Evolutionary conservation across 2,797 vertebrate genomes (phyloP), one percentile per base, ranked within the genome.

Genomic region (Bucorvus abyssinicus): DNA sequence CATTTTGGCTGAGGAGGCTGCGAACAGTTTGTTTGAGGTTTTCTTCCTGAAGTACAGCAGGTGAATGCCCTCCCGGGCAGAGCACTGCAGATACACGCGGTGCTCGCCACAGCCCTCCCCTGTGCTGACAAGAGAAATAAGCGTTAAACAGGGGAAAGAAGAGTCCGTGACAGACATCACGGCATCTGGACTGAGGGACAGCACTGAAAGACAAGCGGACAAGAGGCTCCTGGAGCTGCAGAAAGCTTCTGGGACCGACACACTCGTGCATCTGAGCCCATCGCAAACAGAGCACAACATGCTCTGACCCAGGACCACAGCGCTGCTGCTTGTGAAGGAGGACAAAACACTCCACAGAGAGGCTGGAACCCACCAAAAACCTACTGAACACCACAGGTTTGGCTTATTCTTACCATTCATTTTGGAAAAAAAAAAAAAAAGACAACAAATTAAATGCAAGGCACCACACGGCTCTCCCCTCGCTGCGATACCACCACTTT

Each of bases 281-380:
- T 14, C 2, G 1, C 22, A 29, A 56, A 13, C 4, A 0, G 6
- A 53, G 9, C 1, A 27, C 10, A 3, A 14, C 18, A 2, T 0
- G 5, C 70, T 59, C 34, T 2, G 7, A 49, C 20, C 9, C 26
- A 8, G 26, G 44, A 12, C 2, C 3, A 22, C n/a, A 50, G 47
- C 1, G 0, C 7, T 12, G 38, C 44, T 16, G 12, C 7, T 18
- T 3, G 21, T 13, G 6, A 38, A 47, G 49, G 36, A 9, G 12
- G 4, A 12, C 27, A 15, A 10, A 27, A 23, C 45, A 17, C 36
- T 14, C 36, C 3, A 1, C n/a, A 27, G 21, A 40, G 7, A 8
- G 5, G 9, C 65, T n/a, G 71, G 5, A 19, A 70, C 27, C 45
- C 24, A n/a, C 38, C 13, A 18, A 36, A 60, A 55, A 16, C 2